Percentiles rank a stretch among this genome's conserved stretches.
Evolutionary conservation across 1,140 invertebrate species (phyloP).

Genomic region (Drosophila erecta): DNA sequence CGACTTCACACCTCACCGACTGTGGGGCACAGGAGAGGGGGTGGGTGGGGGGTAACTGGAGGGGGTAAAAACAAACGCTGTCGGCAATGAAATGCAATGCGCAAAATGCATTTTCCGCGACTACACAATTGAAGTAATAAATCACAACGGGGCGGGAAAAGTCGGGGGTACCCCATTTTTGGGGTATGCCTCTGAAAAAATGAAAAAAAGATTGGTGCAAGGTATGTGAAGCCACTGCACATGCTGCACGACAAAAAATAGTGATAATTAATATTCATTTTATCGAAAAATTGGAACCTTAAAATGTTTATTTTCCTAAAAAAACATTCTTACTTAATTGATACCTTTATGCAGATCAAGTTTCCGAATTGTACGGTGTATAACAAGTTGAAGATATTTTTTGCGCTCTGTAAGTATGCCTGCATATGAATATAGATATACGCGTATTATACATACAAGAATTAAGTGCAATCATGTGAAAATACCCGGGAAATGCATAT

Average conservation of each 20-base stretch:
- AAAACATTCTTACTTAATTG: too few species aligned
- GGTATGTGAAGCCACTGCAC: conserved; percentile 30
- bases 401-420: conserved; percentile 5
- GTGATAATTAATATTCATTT: not conserved
- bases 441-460: conserved; percentile 44
- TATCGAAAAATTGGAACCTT: too few species aligned
- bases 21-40: not conserved
- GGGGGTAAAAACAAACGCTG: conserved; percentile 65
- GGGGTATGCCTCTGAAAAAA: conserved; percentile 19
- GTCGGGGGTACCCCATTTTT: conserved; percentile 36
- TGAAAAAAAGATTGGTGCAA: conserved; percentile 37
- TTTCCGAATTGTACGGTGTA: too few species aligned
- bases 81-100: conserved; percentile 79
- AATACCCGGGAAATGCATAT: conserved; percentile 68
- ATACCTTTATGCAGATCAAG: too few species aligned
- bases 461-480: conserved; percentile 81
- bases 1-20: conserved; percentile 72
- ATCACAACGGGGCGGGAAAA: conserved; percentile 45
- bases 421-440: conserved; percentile 42
- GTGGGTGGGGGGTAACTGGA: not conserved
- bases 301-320: too few species aligned
- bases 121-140: conserved; percentile 82
- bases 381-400: not conserved
- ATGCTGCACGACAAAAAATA: conserved; percentile 9
- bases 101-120: conserved; percentile 81